Evolutionary conservation across 2,113 vertebrate species (phyloP).

Genomic region (Ivindomyrus marchei): DNA sequence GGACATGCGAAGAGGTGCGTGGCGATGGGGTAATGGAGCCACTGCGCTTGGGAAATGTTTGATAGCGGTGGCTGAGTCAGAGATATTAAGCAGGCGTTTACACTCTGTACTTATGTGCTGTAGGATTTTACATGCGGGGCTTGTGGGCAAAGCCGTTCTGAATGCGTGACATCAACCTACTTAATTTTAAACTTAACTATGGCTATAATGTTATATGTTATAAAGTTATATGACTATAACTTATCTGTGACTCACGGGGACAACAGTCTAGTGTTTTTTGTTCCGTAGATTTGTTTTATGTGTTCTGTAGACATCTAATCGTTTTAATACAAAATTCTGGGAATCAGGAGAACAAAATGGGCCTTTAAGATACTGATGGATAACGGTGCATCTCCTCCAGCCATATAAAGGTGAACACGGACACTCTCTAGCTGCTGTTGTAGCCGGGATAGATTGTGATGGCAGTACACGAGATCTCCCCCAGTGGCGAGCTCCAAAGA

Average conservation of each 20-base stretch:
- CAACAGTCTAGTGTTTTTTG: not conserved
- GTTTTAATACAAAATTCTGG: not conserved
- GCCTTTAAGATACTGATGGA: not conserved
- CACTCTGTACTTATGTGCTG: not conserved
- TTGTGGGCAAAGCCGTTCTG: not conserved
- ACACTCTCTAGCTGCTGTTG: not conserved
- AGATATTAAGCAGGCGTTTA: not conserved
- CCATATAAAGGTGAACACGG: not conserved
- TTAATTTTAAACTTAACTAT: not conserved
- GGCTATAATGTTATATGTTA: not conserved
- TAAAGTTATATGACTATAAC: too few species aligned
- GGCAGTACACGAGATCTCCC: not conserved
- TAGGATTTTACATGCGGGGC: not conserved
- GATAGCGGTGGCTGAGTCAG: not conserved
- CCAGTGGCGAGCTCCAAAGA: not conserved
- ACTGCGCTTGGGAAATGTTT: constrained; percentile 44
- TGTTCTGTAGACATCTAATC: not conserved
- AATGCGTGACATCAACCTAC: not conserved
- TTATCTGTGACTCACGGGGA: not conserved
- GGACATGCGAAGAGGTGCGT: constrained; percentile 44
- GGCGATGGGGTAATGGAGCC: constrained; percentile 35
- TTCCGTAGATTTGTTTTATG: not conserved
- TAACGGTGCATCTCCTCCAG: not conserved
- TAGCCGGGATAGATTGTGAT: not conserved
- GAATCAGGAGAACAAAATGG: not conserved